phyloP scores from a whole-genome alignment of 2,113 vertebrate species.

The Mormyrus iriodes region DNA sequence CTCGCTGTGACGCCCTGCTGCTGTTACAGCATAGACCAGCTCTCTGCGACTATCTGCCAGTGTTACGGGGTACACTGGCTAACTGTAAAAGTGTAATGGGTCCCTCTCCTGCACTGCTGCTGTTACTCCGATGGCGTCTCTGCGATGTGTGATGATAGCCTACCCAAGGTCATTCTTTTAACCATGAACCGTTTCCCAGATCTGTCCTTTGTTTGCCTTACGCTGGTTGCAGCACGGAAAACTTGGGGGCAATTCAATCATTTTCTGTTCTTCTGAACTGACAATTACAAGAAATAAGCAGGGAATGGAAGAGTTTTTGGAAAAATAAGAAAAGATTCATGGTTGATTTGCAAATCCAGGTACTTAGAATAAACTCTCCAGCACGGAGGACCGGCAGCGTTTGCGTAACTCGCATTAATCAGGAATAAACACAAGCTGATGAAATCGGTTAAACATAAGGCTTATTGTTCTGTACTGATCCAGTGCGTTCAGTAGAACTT shows the following conservation, averaged over 20 bases:
- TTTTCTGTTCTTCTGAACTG: conserved; percentile 1
- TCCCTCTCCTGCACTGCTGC: neutral
- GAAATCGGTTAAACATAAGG: conserved; percentile 2
- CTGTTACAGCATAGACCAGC: neutral
- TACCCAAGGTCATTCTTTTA: neutral
- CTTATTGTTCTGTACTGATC: conserved; percentile 13
- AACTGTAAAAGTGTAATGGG: neutral
- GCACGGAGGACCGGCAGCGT: neutral
- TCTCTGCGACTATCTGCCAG: neutral
- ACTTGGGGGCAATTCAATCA: neutral
- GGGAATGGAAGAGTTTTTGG: neutral
- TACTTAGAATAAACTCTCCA: neutral
- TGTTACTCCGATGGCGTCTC: neutral
- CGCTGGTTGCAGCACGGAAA: neutral
- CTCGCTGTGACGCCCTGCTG: neutral
- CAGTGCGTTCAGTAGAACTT: neutral
- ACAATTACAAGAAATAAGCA: neutral
- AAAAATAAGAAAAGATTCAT: neutral
- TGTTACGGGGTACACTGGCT: neutral
- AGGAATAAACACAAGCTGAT: conserved; percentile 7
- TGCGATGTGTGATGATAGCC: neutral
- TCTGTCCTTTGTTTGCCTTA: neutral
- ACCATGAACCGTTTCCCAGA: neutral
- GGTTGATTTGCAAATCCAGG: neutral
- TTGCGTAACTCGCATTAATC: conserved; percentile 13